These are phyloP conservation scores for Bicyclus anynana DNA, from an alignment of 1,140 invertebrate species.

Conservation along the genomic window DNA sequence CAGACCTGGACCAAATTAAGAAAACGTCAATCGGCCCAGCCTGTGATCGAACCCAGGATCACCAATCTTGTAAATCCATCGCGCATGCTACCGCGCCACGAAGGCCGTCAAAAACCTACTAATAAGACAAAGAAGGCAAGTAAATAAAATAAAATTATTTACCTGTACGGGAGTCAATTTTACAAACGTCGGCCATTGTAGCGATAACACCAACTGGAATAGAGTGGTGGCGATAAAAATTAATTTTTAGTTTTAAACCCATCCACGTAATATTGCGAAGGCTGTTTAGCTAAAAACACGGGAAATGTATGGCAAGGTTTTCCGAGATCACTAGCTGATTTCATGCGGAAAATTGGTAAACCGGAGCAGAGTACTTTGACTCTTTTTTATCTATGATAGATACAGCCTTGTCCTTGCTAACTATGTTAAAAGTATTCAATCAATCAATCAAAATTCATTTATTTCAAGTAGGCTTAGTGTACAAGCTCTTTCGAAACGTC, in stretches of 20 bases:
- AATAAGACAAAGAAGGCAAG: neutral
- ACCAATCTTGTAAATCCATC: too few relatives aligned
- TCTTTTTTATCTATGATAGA: too few relatives aligned
- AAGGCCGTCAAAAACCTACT: too few relatives aligned
- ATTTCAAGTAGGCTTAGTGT: too few relatives aligned
- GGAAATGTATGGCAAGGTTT: slow-evolving; percentile 30
- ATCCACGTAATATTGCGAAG: slow-evolving; percentile 28
- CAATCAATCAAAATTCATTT: too few relatives aligned
- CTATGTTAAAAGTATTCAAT: too few relatives aligned
- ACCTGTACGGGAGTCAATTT: slow-evolving; percentile 25
- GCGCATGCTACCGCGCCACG: too few relatives aligned
- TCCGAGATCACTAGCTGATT: slow-evolving; percentile 11
- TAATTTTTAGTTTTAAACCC: slow-evolving; percentile 54
- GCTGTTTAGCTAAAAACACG: slow-evolving; percentile 30
- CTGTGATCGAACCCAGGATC: too few relatives aligned
- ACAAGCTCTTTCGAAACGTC: too few relatives aligned
- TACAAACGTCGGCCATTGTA: slow-evolving; percentile 39
- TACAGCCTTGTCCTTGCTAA: too few relatives aligned
- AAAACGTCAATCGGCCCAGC: too few relatives aligned
- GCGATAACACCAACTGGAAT: slow-evolving; percentile 19
- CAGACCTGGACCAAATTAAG: too few relatives aligned
- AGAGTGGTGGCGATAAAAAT: slow-evolving; percentile 42
- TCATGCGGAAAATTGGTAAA: slow-evolving; percentile 38
- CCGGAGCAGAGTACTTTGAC: neutral
- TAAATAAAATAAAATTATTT: neutral